phyloP scores from a whole-genome alignment of 2,113 vertebrate genomes.

The Chamaea fasciata region DNA sequence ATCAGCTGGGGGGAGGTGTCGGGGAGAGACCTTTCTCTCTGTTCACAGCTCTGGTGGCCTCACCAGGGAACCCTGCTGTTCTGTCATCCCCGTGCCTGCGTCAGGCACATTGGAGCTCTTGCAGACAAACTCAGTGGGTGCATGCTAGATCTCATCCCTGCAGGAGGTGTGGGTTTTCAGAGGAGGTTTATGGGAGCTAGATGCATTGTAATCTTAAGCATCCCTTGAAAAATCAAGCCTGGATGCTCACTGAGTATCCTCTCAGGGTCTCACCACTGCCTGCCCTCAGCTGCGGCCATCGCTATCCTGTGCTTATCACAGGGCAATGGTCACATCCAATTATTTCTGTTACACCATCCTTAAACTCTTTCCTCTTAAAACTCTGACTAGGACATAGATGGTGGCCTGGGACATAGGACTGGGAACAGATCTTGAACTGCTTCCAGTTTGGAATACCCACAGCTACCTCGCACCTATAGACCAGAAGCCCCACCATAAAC shows the following conservation, averaged over 20 bases:
- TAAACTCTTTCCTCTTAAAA: background rate
- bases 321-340: background rate
- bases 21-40: background rate
- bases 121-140: background rate
- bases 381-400: background rate
- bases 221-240: background rate
- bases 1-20: background rate
- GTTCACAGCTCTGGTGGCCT: background rate
- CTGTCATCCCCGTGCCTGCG: background rate
- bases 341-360: background rate
- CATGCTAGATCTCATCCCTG: background rate
- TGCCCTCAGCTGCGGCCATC: rapidly evolving
- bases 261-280: background rate
- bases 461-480: background rate
- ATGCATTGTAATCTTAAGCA: background rate
- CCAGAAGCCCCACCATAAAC: background rate
- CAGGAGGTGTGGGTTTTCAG: background rate
- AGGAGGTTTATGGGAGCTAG: background rate
- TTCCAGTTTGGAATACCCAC: background rate
- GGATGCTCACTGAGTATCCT: background rate
- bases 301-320: background rate
- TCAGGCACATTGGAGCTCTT: background rate
- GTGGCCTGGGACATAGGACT: background rate
- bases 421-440: background rate
- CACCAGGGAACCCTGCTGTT: background rate